These are phyloP conservation scores for Phania funesta DNA, from an alignment of 2,888 invertebrate genomes.

Conservation along the genomic window DNA sequence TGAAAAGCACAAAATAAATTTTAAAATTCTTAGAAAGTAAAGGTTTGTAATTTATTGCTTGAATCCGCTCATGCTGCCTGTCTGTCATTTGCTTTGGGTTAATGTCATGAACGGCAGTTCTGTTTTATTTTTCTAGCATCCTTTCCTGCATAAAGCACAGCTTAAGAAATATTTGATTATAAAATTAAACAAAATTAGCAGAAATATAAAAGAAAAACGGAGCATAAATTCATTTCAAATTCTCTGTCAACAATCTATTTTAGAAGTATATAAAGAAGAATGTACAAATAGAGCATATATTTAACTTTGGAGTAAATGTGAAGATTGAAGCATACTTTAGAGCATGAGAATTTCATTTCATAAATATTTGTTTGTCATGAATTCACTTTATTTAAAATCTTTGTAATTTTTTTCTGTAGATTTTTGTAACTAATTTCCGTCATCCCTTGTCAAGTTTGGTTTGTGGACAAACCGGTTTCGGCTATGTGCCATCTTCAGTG, in stretches of 20 bases:
- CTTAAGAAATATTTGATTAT: constrained; percentile 10
- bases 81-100: background rate
- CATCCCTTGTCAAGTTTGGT: too few species aligned
- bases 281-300: too few species aligned
- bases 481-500: too few species aligned
- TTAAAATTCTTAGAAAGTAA: background rate
- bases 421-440: too few species aligned
- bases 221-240: constrained; percentile 19
- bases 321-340: too few species aligned
- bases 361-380: too few species aligned
- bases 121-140: background rate
- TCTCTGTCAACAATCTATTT: background rate
- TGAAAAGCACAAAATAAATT: background rate
- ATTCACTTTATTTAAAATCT: too few species aligned
- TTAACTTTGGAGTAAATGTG: too few species aligned
- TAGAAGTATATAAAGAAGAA: background rate
- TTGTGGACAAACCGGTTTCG: too few species aligned
- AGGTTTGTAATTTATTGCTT: constrained; percentile 25
- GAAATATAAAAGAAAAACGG: background rate
- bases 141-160: background rate
- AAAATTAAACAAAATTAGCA: constrained; percentile 42
- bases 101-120: constrained; percentile 9
- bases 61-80: background rate
- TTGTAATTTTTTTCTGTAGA: too few species aligned
- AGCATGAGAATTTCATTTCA: too few species aligned